Percentiles rank a stretch among this genome's conserved stretches.
Evolutionary conservation across 2,113 vertebrate genomes (phyloP).

Genomic region (Butorides virescens): DNA sequence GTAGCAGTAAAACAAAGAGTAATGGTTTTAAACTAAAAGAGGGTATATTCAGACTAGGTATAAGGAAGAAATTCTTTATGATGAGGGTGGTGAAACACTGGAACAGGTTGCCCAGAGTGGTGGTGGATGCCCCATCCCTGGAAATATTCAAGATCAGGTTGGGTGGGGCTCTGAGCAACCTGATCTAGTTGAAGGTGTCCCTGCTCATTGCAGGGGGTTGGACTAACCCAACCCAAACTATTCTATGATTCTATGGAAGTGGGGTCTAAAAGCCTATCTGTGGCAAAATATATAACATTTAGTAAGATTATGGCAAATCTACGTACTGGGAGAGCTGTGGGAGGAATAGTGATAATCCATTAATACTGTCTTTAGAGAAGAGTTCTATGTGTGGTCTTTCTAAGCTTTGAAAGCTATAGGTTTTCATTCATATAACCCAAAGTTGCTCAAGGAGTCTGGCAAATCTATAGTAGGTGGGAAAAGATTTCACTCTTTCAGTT

Average conservation of each 20-base stretch:
- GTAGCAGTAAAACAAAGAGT: neutral
- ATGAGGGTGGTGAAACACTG: neutral
- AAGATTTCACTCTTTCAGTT: neutral
- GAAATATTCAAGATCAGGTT: neutral
- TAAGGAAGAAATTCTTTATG: neutral
- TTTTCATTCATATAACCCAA: neutral
- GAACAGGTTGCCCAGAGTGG: neutral
- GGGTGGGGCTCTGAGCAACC: neutral
- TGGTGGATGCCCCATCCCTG: neutral
- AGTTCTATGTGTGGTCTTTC: neutral
- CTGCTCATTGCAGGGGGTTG: neutral
- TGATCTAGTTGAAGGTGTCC: neutral
- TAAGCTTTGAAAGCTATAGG: neutral
- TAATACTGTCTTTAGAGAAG: neutral
- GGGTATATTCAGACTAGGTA: neutral
- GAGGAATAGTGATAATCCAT: neutral
- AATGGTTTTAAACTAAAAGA: neutral
- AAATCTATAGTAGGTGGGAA: neutral
- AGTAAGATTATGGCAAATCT: neutral
- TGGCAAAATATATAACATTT: neutral
- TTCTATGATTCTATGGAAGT: neutral
- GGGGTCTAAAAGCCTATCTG: accelerated
- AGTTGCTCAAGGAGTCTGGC: neutral
- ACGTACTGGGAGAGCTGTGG: neutral
- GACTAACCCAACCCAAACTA: neutral